Percentiles rank a stretch among this genome's conserved stretches.
These are phyloP conservation scores for Amyelois transitella DNA, from an alignment of 1,140 invertebrate species.

Conservation along the genomic window DNA sequence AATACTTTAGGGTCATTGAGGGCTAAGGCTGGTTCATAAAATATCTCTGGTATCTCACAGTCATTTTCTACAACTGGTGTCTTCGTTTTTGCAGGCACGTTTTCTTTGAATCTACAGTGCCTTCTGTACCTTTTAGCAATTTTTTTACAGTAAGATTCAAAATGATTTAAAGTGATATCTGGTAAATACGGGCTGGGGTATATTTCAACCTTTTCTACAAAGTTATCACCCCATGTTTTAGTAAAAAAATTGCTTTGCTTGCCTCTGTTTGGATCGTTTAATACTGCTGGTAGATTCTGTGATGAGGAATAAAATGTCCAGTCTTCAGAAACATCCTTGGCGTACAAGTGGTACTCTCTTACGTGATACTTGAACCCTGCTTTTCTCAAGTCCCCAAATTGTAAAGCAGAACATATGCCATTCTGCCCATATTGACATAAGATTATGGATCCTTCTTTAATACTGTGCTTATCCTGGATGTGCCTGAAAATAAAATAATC, in stretches of 20 bases:
- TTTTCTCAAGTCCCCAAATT: conserved; percentile 91
- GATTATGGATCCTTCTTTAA: conserved; percentile 90
- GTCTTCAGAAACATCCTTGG: conserved; percentile 74
- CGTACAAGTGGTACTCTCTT: conserved; percentile 83
- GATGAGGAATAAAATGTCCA: conserved; percentile 89
- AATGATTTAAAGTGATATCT: conserved; percentile 88
- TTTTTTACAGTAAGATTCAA: conserved; percentile 91
- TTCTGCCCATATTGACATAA: conserved; percentile 93
- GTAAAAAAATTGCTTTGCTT: conserved; percentile 96
- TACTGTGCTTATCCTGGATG: conserved; percentile 87
- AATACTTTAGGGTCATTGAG: conserved; percentile 90
- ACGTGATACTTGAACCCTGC: conserved; percentile 92
- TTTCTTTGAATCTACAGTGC: conserved; percentile 73
- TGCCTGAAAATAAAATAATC: conserved; percentile 76
- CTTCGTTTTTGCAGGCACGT: conserved; percentile 47
- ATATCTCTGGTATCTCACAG: conserved; percentile 87
- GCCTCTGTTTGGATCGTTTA: conserved; percentile 95
- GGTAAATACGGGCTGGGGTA: conserved; percentile 87
- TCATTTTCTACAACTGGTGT: conserved; percentile 52
- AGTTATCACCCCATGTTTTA: conserved; percentile 97
- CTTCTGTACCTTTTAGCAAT: conserved; percentile 78
- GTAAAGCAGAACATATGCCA: conserved; percentile 88
- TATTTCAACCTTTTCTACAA: conserved; percentile 88
- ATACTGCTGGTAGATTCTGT: conserved; percentile 96
- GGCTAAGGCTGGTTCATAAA: conserved; percentile 88